Base-by-base conservation (phyloP, 2,113 vertebrate genomes). In the Sapayoa aenigma region DNA sequence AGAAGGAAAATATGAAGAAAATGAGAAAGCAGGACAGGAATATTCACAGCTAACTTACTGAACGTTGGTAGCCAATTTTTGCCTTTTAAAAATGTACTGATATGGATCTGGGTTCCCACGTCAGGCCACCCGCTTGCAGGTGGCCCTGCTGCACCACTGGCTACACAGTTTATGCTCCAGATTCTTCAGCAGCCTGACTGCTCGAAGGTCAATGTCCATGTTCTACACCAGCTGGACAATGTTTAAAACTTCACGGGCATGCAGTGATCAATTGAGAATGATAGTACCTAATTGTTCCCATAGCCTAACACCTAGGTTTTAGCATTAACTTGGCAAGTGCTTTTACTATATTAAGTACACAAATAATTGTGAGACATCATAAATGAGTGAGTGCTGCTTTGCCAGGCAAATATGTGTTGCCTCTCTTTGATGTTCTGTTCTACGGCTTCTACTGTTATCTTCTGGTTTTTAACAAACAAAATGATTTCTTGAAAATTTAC, bases 141-240 rank as follows among this genome's bases (percentile, higher is more conserved):
- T 22, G 37, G 22, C 14, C 9, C 52, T 5, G 52, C 74, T 14
- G 52, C 46, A 46, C 16, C 37, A 11, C 1, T 24, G 33, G 22
- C 60, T 11, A 1, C 0, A 11, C 23, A 22, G 9, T 1, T 35
- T 41, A 21, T 7, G 5, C 19, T 14, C 4, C 4, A 39, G 42
- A 18, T 50, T n/a, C 53, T 35, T 28, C 66, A 50, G 78, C 73
- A 62, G 6, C 31, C 35, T 7, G 1, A 3, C 31, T 11, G 3
- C 6, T 30, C 33, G 3, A 7, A 46, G 21, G 10, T 20, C 52
- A n/a, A 3, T 6, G 11, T 42, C 19, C 1, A 0, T 6, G 10
- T 25, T 42, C 55, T 19, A 14, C 42, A 42, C 30, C 23, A 69
- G 25, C 37, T 25, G 11, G 42, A 35, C 1, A 4, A 42, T 1